Percentiles rank a stretch among this genome's conserved stretches.
phyloP scores from a whole-genome alignment of 2,888 invertebrate species.

The Chouioia cunea region DNA sequence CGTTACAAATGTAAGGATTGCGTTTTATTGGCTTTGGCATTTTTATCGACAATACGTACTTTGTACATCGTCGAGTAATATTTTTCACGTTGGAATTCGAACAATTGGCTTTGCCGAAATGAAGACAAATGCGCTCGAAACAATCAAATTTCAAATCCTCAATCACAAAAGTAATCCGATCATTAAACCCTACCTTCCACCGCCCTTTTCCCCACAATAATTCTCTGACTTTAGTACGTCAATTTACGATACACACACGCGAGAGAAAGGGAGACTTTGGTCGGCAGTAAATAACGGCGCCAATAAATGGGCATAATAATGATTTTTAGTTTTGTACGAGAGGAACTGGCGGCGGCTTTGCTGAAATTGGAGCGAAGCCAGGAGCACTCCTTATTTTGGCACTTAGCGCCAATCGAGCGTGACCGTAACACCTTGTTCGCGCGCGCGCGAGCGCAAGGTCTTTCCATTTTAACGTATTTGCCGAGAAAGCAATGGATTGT shows the following conservation, averaged over 20 bases:
- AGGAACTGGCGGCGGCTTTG: constrained; percentile 57
- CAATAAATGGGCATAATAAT: constrained; percentile 61
- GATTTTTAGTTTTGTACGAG: constrained; percentile 44
- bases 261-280: too few species aligned
- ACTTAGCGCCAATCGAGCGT: constrained; percentile 24
- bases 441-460: background rate
- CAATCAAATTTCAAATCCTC: too few species aligned
- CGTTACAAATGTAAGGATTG: too few species aligned
- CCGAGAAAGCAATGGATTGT: constrained; percentile 16
- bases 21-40: too few species aligned
- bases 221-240: too few species aligned
- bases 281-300: constrained; percentile 60
- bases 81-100: too few species aligned
- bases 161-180: too few species aligned
- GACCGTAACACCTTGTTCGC: constrained; percentile 20
- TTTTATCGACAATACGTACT: too few species aligned
- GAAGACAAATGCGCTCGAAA: too few species aligned
- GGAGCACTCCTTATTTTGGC: constrained; percentile 45
- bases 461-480: constrained; percentile 2
- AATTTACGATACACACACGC: too few species aligned
- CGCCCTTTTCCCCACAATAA: background rate
- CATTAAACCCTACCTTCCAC: background rate
- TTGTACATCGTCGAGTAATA: too few species aligned
- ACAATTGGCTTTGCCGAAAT: too few species aligned
- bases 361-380: constrained; percentile 63